Conservation (phyloP, 2,888 invertebrate species). For the Muschampia plurimacula region DNA sequence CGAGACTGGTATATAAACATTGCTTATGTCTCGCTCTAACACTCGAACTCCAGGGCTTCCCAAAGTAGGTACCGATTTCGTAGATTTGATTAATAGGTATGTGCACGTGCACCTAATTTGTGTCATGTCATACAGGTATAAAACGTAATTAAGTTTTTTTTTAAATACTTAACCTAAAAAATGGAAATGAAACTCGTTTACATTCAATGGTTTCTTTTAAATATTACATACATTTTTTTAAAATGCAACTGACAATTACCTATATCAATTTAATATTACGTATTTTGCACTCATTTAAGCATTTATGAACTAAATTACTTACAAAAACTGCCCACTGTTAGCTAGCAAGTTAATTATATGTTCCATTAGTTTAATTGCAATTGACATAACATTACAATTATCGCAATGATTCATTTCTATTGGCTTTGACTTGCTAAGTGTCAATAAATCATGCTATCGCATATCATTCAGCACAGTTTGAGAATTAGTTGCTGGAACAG, state of each 20-base stretch:
- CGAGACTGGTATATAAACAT: conserved; percentile 75
- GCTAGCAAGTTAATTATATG: neutral
- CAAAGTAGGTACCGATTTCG: conserved; percentile 47
- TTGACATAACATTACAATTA: neutral
- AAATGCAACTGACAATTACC: too few relatives aligned
- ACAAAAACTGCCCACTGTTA: too few relatives aligned
- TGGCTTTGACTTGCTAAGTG: conserved; percentile 8
- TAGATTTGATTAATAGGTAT: neutral
- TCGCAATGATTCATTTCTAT: conserved; percentile 4
- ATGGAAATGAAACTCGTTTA: too few relatives aligned
- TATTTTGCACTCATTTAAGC: too few relatives aligned
- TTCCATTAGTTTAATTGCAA: neutral
- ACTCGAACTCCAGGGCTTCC: conserved; percentile 54
- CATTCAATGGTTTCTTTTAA: too few relatives aligned
- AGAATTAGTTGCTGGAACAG: conserved; percentile 49
- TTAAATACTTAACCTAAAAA: too few relatives aligned
- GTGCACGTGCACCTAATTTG: too few relatives aligned
- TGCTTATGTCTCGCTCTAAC: conserved; percentile 60
- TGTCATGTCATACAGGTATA: too few relatives aligned
- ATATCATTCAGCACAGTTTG: conserved; percentile 51
- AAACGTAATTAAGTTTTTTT: too few relatives aligned
- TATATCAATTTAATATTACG: too few relatives aligned
- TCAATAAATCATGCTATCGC: conserved; percentile 6
- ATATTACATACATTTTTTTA: too few relatives aligned
- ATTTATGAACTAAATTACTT: too few relatives aligned